Base-by-base conservation (phyloP, 2,888 invertebrate species). In the Antitype chi region DNA sequence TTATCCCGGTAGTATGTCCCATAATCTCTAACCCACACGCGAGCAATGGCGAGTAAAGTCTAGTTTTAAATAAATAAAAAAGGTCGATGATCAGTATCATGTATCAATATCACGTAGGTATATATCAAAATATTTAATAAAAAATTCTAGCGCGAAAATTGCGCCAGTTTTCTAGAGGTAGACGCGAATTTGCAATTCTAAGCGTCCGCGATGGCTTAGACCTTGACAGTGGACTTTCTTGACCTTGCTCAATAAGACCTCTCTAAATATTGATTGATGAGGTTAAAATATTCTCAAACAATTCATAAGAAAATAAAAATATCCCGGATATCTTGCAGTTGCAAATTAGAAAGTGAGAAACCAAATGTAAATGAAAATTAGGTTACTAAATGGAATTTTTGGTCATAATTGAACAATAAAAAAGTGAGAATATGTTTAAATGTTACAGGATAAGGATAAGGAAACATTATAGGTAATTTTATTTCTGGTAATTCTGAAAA, bases 191-290 rank as follows among this genome's bases (percentile, higher is more conserved):
- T 85, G 87, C 87, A 90, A 91, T 88, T 88, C 88, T 88, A 88
- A 89, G 77, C 76, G 70, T 70, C 49, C 66, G 66, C 52, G 64
- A 80, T 74, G 68, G 78, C 17, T 84, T 55, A 69, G 72, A 87
- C 91, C 90, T 91, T 91, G 91, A 73, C 90, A 88, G 79, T 92
- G 89, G 83, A 87, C 86, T 91, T 88, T 87, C 77, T 82, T 88
- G 89, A 88, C 89, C 89, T 90, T 85, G 85, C 25, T 64, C 52
- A 75, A 70, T 74, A 60, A 47, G 28, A 69, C 60, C 74, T 71
- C 64, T 71, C 52, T 72, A 55, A 55, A 59, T 32, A 71, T 62
- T 75, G 60, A 72, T 70, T 20, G 25, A 60, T 74, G 20, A 49
- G 32, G 38, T 62, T 13, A 38, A 28, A 32, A 23, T 32, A 62